These are phyloP conservation scores for Bungarus multicinctus DNA, from an alignment of 2,113 vertebrate species.

Conservation along the genomic window DNA sequence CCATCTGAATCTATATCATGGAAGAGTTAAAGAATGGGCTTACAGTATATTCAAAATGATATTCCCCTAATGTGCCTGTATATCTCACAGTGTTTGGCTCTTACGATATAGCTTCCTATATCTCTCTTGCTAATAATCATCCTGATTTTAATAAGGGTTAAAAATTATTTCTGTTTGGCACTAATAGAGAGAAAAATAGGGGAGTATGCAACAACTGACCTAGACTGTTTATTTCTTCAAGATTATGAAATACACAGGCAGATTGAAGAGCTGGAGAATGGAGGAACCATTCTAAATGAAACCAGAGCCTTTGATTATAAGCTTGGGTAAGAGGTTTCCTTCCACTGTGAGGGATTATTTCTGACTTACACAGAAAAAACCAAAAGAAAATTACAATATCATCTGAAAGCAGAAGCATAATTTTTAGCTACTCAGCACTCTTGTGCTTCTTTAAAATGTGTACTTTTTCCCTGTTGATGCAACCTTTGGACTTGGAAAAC, in stretches of 20 bases:
- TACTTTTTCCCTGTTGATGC: background rate
- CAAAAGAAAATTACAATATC: background rate
- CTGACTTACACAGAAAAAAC: background rate
- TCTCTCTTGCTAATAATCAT: constrained; percentile 31
- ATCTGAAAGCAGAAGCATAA: background rate
- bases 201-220: constrained; percentile 20
- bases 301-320: constrained; percentile 91
- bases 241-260: constrained; percentile 98
- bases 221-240: constrained; percentile 64
- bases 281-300: constrained; percentile 87
- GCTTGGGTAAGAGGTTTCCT: constrained; percentile 80
- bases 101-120: constrained; percentile 5
- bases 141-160: constrained; percentile 49
- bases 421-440: background rate
- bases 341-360: background rate
- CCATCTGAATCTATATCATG: background rate
- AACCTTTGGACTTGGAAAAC: background rate
- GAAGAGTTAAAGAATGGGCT: background rate
- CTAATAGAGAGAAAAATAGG: constrained; percentile 47
- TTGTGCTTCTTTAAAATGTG: background rate
- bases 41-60: background rate
- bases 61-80: background rate
- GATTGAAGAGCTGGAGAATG: constrained; percentile 81
- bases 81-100: constrained; percentile 24
- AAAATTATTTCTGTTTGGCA: constrained; percentile 31